phyloP scores from a whole-genome alignment of 2,797 vertebrate genomes.

The Xerus rutilus region DNA sequence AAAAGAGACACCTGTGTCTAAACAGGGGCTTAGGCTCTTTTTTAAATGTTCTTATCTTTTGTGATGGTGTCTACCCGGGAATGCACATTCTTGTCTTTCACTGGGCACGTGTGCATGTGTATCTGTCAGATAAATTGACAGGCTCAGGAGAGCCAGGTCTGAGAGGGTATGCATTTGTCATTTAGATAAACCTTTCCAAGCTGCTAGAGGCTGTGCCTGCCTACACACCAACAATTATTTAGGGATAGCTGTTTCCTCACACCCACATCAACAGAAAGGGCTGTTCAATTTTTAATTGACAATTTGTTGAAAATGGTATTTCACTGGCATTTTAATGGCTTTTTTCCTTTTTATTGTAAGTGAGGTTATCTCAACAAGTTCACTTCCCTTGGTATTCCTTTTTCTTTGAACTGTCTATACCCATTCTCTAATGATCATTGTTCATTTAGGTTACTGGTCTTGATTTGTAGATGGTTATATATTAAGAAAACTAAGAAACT shows the following conservation, averaged over 20 bases:
- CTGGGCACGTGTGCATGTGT: accelerated
- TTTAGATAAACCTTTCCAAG: neutral
- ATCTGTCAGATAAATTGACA: neutral
- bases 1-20: accelerated
- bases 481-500: neutral
- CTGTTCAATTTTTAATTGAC: neutral
- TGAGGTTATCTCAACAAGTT: neutral
- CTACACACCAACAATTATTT: accelerated
- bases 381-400: neutral
- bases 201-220: accelerated
- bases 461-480: neutral
- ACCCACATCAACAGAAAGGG: accelerated
- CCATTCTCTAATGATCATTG: neutral
- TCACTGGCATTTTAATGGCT: no score
- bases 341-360: neutral
- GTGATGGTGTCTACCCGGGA: neutral
- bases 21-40: accelerated
- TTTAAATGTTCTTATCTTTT: neutral
- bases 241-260: neutral
- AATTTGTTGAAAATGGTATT: neutral
- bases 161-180: neutral
- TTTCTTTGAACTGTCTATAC: neutral
- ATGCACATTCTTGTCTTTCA: accelerated
- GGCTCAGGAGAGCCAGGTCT: neutral
- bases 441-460: neutral